A percentile compares a stretch with the other conserved stretches of the same genome.
These are phyloP conservation scores for Hesperia comma DNA, from an alignment of 2,888 invertebrate genomes.

Conservation along the genomic window DNA sequence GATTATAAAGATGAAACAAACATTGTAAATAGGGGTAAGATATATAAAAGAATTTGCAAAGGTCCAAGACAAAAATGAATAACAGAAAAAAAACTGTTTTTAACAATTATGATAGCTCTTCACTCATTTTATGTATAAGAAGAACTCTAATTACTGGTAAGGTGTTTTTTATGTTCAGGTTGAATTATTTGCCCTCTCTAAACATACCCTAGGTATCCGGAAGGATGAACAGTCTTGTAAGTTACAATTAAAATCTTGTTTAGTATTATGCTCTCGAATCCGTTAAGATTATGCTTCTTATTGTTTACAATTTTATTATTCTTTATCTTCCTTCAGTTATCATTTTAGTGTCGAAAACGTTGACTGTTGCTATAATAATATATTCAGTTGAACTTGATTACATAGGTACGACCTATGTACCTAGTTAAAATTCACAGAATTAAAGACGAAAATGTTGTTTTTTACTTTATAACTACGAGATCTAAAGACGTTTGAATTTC, in stretches of 20 bases:
- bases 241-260: conserved; percentile 52
- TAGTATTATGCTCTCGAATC: conserved; percentile 60
- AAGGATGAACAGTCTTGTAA: conserved; percentile 1
- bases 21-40: background rate
- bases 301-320: conserved; percentile 75
- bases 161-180: background rate
- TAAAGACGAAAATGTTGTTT: background rate
- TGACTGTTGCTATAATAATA: conserved; percentile 72
- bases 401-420: conserved; percentile 32
- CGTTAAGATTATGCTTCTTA: conserved; percentile 65
- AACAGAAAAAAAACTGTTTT: background rate
- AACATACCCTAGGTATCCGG: background rate
- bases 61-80: background rate
- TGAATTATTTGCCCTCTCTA: background rate
- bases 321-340: conserved; percentile 73
- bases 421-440: background rate
- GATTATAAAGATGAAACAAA: background rate
- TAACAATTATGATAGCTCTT: too few relatives aligned
- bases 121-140: too few relatives aligned
- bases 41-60: background rate
- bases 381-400: conserved; percentile 37
- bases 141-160: background rate
- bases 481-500: background rate
- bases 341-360: conserved; percentile 68
- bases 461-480: background rate